Percentiles rank a stretch among this genome's conserved stretches.
phyloP scores from a whole-genome alignment of 2,113 vertebrate species.

The Hepsetus odoe region DNA sequence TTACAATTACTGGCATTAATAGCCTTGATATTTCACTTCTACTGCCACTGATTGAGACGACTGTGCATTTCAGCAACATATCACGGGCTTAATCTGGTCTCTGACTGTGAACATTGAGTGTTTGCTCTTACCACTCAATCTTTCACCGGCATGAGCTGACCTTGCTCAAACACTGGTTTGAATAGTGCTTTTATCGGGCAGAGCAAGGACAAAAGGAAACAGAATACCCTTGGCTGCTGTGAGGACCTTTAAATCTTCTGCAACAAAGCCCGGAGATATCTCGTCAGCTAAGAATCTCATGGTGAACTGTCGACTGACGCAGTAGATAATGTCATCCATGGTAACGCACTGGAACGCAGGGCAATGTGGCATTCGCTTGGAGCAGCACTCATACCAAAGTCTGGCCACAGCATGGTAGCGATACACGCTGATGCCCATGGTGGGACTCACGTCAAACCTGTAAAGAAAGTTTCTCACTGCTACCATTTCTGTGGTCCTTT shows the following conservation, averaged over 20 bases:
- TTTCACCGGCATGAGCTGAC: slow-evolving; percentile 50
- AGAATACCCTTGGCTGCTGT: slow-evolving; percentile 78
- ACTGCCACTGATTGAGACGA: slow-evolving; percentile 50
- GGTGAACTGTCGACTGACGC: slow-evolving; percentile 78
- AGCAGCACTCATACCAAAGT: slow-evolving; percentile 88
- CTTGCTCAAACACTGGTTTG: slow-evolving; percentile 78
- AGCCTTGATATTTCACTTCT: slow-evolving; percentile 62
- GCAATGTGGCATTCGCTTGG: slow-evolving; percentile 57
- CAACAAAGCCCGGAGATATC: slow-evolving; percentile 82
- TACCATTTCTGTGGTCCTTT: slow-evolving; percentile 82
- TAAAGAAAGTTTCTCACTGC: slow-evolving; percentile 81
- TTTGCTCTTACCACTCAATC: slow-evolving; percentile 49
- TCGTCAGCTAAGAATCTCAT: slow-evolving; percentile 83
- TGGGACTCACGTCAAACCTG: slow-evolving; percentile 84
- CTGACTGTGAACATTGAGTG: slow-evolving; percentile 36
- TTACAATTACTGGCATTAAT: slow-evolving; percentile 61
- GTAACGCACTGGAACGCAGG: slow-evolving; percentile 80
- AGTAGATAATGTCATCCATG: slow-evolving; percentile 79
- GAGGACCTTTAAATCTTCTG: slow-evolving; percentile 76
- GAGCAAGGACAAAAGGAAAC: slow-evolving; percentile 78
- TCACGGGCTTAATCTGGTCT: slow-evolving; percentile 30
- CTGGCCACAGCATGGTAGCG: slow-evolving; percentile 82
- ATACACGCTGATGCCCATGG: slow-evolving; percentile 80
- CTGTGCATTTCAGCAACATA: slow-evolving; percentile 46
- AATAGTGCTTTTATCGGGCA: slow-evolving; percentile 67